Conservation (phyloP, 2,797 vertebrate genomes). For the Sebastes variabilis region DNA sequence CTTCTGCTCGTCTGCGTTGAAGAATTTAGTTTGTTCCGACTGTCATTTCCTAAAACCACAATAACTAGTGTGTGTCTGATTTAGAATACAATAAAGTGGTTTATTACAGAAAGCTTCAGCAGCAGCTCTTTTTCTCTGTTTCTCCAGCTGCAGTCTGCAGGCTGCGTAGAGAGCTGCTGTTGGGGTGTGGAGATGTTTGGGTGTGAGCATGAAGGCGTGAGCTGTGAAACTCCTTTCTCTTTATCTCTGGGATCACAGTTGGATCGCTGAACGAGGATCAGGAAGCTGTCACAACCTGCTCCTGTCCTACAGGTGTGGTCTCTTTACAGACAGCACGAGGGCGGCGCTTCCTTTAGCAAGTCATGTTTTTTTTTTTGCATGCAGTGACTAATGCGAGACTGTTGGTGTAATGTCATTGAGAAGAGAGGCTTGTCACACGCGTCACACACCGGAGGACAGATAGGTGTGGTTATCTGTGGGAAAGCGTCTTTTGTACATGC, state of each 20-base stretch:
- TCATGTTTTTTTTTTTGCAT: slow-evolving; percentile 48
- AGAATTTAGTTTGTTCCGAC: slow-evolving; percentile 45
- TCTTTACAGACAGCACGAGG: slow-evolving; percentile 41
- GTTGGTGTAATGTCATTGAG: slow-evolving; percentile 51
- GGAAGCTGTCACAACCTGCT: slow-evolving; percentile 74
- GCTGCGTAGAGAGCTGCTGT: not conserved
- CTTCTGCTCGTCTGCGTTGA: slow-evolving; percentile 19
- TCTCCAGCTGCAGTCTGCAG: not conserved
- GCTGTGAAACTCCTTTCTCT: slow-evolving; percentile 10
- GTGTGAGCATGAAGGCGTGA: slow-evolving; percentile 30
- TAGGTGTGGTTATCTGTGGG: slow-evolving; percentile 59
- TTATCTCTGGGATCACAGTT: slow-evolving; percentile 31
- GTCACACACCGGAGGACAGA: slow-evolving; percentile 9
- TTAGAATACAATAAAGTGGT: slow-evolving; percentile 41
- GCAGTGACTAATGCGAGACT: slow-evolving; percentile 65
- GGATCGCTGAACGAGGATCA: slow-evolving; percentile 40
- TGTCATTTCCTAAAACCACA: slow-evolving; percentile 64
- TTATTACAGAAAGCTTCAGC: slow-evolving; percentile 14
- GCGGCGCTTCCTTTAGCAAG: slow-evolving; percentile 39
- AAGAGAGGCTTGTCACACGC: slow-evolving; percentile 35
- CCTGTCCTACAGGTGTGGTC: slow-evolving; percentile 68
- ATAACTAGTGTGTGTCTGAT: slow-evolving; percentile 65
- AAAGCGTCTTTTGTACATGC: slow-evolving; percentile 36
- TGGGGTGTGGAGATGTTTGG: not conserved
- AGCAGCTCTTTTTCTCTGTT: not conserved